Percentiles rank a stretch among this genome's conserved stretches.
phyloP scores from a whole-genome alignment of 2,888 invertebrate species.

The Silvanus unidentatus region DNA sequence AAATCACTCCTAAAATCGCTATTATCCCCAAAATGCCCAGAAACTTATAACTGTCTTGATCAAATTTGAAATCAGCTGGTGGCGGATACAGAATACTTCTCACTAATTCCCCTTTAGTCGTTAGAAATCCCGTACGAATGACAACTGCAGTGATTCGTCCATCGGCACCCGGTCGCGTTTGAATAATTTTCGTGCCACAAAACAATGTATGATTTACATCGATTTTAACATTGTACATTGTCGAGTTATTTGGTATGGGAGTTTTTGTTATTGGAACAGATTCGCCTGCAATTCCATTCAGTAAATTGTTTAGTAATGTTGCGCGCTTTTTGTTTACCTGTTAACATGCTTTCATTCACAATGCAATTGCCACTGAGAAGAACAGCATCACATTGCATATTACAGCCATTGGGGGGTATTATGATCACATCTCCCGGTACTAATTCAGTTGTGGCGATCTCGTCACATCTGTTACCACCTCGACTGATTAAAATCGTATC shows the following conservation, averaged over 20 bases:
- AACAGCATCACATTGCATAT: constrained; percentile 90
- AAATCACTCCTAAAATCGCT: constrained; percentile 75
- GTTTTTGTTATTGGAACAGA: constrained; percentile 66
- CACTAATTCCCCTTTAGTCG: constrained; percentile 81
- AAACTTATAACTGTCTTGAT: constrained; percentile 88
- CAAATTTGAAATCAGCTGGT: constrained; percentile 94
- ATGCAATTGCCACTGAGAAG: constrained; percentile 81
- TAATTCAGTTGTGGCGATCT: constrained; percentile 64
- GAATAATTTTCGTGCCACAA: constrained; percentile 85
- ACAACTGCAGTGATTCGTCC: constrained; percentile 57
- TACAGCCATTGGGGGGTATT: constrained; percentile 74
- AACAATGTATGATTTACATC: constrained; percentile 83
- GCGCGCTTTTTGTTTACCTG: no score
- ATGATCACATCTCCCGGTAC: constrained; percentile 88
- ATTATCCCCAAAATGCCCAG: constrained; percentile 74
- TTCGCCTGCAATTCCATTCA: constrained; percentile 28
- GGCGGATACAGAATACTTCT: constrained; percentile 92
- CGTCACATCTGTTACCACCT: constrained; percentile 45
- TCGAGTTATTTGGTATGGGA: constrained; percentile 61
- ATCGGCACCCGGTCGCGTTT: constrained; percentile 63
- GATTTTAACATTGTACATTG: constrained; percentile 71
- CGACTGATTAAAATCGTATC: constrained; percentile 63
- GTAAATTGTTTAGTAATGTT: background rate
- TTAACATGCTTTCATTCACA: constrained; percentile 93
- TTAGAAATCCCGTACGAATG: constrained; percentile 81